Evolutionary conservation across 2,888 invertebrate genomes (phyloP).

Genomic region (Empis livida): DNA sequence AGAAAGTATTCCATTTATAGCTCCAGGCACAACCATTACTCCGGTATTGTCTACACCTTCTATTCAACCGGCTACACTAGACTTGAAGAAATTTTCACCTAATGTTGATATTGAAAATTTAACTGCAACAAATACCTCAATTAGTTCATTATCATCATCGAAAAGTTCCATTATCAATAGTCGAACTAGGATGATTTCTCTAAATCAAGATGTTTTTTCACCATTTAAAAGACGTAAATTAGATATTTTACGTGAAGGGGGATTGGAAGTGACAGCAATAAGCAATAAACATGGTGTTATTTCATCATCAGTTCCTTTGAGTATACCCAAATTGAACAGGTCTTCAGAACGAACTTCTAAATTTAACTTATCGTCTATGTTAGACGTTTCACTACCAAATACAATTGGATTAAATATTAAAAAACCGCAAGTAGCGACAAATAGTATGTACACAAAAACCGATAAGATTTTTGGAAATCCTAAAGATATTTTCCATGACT

Average conservation of each 20-base stretch:
- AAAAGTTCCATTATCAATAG: neutral
- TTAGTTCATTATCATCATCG: too few species aligned
- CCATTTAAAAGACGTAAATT: slow-evolving; percentile 54
- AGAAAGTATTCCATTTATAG: slow-evolving; percentile 14
- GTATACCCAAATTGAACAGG: slow-evolving; percentile 2
- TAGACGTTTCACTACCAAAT: slow-evolving; percentile 6
- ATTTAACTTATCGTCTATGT: slow-evolving; percentile 8
- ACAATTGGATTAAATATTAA: neutral
- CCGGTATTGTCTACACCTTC: slow-evolving; percentile 8
- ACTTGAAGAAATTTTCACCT: neutral
- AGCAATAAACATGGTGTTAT: slow-evolving; percentile 12
- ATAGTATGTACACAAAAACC: slow-evolving; percentile 14
- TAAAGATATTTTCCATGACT: slow-evolving; percentile 10
- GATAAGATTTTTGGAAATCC: slow-evolving; percentile 15
- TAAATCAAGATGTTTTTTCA: neutral
- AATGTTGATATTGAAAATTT: slow-evolving; percentile 8
- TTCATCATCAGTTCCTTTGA: slow-evolving; percentile 3
- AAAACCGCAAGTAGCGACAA: slow-evolving; percentile 9
- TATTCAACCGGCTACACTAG: neutral
- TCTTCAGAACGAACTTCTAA: neutral
- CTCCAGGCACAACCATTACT: slow-evolving; percentile 13
- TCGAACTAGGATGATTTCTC: neutral
- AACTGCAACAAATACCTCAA: neutral
- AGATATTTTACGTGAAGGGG: slow-evolving; percentile 61
- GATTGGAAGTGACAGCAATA: slow-evolving; percentile 61